These are phyloP conservation scores for Gadus chalcogrammus DNA, from an alignment of 2,113 vertebrate species.

Conservation along the genomic window DNA sequence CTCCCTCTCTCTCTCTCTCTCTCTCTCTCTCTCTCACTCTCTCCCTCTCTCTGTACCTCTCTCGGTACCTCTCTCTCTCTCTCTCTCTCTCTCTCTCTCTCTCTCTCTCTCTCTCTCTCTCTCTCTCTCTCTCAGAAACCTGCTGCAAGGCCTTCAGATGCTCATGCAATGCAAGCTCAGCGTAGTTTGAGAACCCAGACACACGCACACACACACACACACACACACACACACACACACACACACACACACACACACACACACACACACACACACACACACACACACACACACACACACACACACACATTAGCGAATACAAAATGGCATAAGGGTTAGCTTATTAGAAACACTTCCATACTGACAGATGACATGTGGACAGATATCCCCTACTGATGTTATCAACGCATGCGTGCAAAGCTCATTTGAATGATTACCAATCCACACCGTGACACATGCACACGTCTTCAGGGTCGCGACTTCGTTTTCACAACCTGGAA, in stretches of 20 bases:
- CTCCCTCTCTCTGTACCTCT: not conserved
- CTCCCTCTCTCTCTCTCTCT: not conserved
- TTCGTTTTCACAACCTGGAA: conserved; percentile 39
- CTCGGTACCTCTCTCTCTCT: not conserved
- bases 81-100: conserved; percentile 1
- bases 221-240: too few relatives aligned
- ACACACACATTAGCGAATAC: not conserved
- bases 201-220: not conserved
- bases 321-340: too few relatives aligned
- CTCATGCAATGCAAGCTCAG: conserved; percentile 12
- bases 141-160: not conserved
- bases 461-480: conserved; percentile 1
- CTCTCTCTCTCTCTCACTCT: conserved; percentile 6
- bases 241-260: too few relatives aligned
- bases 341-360: too few relatives aligned
- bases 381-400: too few relatives aligned
- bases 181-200: not conserved
- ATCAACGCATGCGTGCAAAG: too few relatives aligned
- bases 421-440: too few relatives aligned
- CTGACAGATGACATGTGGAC: too few relatives aligned
- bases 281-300: conserved; percentile 5
- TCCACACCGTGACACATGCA: not conserved
- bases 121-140: conserved; percentile 4
- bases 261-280: conserved; percentile 20
- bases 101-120: conserved; percentile 6